phyloP scores from a whole-genome alignment of 2,888 invertebrate genomes.

The Drosophila koepferae region DNA sequence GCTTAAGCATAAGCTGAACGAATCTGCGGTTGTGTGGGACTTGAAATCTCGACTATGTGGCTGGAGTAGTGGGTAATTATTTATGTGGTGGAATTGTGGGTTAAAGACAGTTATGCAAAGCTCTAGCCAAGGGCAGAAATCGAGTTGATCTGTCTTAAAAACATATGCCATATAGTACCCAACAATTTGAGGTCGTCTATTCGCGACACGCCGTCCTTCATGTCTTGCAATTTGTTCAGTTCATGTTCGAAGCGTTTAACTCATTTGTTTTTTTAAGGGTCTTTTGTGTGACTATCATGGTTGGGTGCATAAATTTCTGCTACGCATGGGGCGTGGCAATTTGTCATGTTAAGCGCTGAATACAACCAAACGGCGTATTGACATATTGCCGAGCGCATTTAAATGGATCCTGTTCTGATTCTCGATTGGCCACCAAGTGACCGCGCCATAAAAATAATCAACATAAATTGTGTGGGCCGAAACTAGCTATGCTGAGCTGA shows the following conservation, averaged over 20 bases:
- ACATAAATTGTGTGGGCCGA: conserved; percentile 67
- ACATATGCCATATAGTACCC: neutral
- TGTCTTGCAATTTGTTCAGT: conserved; percentile 3
- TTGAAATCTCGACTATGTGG: conserved; percentile 5
- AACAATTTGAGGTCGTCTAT: neutral
- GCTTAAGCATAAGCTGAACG: conserved; percentile 9
- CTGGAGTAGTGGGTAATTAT: conserved; percentile 1
- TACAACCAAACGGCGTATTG: conserved; percentile 56
- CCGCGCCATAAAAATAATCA: conserved; percentile 80
- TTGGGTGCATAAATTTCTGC: conserved; percentile 64
- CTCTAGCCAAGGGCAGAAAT: neutral
- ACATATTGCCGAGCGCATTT: conserved; percentile 69
- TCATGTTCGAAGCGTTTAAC: conserved; percentile 6
- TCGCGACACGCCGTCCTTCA: neutral
- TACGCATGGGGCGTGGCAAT: conserved; percentile 62
- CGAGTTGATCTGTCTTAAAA: neutral
- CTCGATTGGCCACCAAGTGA: conserved; percentile 73
- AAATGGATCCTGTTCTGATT: conserved; percentile 69
- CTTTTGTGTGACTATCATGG: neutral
- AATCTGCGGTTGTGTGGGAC: conserved; percentile 5
- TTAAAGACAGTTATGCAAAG: neutral
- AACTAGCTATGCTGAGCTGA: conserved; percentile 4
- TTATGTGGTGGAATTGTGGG: neutral
- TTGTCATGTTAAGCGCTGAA: conserved; percentile 75
- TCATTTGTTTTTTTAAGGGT: conserved; percentile 4